Conservation (phyloP, 2,113 vertebrate species). For the Alligator sinensis region DNA sequence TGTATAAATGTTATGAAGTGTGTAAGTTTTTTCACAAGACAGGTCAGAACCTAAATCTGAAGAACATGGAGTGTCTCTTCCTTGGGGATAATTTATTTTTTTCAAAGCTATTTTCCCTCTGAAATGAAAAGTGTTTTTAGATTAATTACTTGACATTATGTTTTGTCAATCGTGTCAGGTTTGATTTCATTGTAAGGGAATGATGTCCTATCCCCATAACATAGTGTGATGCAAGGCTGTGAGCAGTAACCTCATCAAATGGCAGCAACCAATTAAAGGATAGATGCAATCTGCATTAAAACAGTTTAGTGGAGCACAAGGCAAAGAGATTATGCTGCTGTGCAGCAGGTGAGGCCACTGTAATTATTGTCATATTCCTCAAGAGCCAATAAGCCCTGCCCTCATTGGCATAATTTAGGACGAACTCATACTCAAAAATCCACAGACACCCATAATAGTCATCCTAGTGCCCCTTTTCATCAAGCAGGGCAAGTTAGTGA, state of each 20-base stretch:
- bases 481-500: neutral
- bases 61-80: neutral
- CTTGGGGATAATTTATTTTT: too few species aligned
- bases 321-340: neutral
- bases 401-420: fast-evolving
- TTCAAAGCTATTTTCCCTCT: neutral
- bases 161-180: slow-evolving; percentile 51
- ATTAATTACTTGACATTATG: slow-evolving; percentile 42
- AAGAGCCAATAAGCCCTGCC: fast-evolving
- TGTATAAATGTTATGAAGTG: fast-evolving
- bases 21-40: neutral
- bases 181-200: slow-evolving; percentile 44
- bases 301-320: fast-evolving
- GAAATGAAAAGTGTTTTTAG: slow-evolving; percentile 31
- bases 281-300: fast-evolving
- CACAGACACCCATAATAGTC: neutral
- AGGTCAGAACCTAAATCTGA: neutral
- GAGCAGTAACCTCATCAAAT: neutral
- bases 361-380: neutral
- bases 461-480: fast-evolving
- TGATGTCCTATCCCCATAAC: slow-evolving; percentile 29
- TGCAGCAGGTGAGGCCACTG: neutral
- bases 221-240: fast-evolving
- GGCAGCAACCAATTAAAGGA: neutral
- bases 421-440: neutral